Evolutionary conservation across 2,797 vertebrate species (phyloP), one percentile per base, ranked within the genome.

Genomic region (Danio aesculapii): DNA sequence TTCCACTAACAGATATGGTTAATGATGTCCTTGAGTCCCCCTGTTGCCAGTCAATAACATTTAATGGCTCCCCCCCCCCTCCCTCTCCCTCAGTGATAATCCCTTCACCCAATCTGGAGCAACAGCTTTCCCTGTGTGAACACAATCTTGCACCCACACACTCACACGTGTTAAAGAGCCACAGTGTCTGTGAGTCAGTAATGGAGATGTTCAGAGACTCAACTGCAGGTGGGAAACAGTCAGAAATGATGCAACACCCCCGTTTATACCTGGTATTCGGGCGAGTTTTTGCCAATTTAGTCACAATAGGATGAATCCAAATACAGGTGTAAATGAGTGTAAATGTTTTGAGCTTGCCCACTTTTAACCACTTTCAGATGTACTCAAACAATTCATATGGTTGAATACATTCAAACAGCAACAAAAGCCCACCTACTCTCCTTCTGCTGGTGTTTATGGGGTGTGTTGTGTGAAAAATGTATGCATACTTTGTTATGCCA

Each of bases 121-220:
- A 59, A 59, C 55, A 77, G 53, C 64, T 77, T 59, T 77, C 58
- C 21, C 53, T 77, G 44, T 68, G 47, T 43, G 49, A 72, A 64
- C 41, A 72, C 68, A 70, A 66, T 70, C 76, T 63, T 30, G 16
- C 61, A 53, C 76, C 13, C 39, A 43, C 49, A 53, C 17, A 55
- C 58, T n/a, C 58, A 63, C 69, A 73, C 5, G 52, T 46, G 50
- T 63, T 49, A 61, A 72, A 43, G 39, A 43, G 41, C 47, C 50
- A 57, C 12, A 47, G 52, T 58, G 50, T 67, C 47, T 58, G 52
- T 67, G 63, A 67, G 63, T 68, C 19, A 77, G 21, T 47, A 8
- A 68, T 17, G 63, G 53, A 39, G 75, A 41, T 8, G 64, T 49
- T 77, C 30, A 19, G 53, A 58, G 19, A 68, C 58, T 17, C 47